Evolutionary conservation across 1,140 invertebrate species (phyloP).

Genomic region (Brachionus plicatilis): DNA sequence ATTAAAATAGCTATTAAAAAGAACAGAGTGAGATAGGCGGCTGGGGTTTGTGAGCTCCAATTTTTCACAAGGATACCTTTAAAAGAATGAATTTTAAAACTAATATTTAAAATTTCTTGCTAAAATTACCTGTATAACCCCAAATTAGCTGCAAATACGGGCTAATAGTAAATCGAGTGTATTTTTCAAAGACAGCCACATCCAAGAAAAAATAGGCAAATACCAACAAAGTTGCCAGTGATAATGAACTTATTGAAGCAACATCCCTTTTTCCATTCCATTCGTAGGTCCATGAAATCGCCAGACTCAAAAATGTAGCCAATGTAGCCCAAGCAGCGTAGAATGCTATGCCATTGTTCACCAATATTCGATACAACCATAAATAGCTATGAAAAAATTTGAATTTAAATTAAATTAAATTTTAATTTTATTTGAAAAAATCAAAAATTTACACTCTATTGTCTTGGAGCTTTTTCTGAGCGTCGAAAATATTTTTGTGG

Average conservation of each 20-base stretch:
- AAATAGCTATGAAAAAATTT: constrained; percentile 43
- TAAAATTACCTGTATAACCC: background rate
- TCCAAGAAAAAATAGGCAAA: background rate
- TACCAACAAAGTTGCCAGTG: background rate
- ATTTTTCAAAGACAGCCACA: background rate
- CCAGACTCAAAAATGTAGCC: constrained; percentile 48
- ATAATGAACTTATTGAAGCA: background rate
- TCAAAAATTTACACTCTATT: background rate
- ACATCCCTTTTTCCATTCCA: background rate
- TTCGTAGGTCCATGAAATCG: constrained; percentile 44
- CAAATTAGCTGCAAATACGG: background rate
- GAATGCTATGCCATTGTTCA: constrained; percentile 51
- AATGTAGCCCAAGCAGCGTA: constrained; percentile 50
- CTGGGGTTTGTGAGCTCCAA: background rate
- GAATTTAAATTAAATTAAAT: background rate
- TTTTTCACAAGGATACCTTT: background rate
- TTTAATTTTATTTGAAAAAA: background rate
- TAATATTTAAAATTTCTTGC: background rate
- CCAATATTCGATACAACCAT: constrained; percentile 48
- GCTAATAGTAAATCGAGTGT: background rate
- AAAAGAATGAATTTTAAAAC: background rate
- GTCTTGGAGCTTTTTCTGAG: background rate
- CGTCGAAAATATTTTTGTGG: background rate
- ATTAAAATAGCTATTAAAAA: background rate
- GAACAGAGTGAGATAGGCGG: background rate